Evolutionary conservation across 2,113 vertebrate species (phyloP).

Genomic region (Aphyosemion australe): DNA sequence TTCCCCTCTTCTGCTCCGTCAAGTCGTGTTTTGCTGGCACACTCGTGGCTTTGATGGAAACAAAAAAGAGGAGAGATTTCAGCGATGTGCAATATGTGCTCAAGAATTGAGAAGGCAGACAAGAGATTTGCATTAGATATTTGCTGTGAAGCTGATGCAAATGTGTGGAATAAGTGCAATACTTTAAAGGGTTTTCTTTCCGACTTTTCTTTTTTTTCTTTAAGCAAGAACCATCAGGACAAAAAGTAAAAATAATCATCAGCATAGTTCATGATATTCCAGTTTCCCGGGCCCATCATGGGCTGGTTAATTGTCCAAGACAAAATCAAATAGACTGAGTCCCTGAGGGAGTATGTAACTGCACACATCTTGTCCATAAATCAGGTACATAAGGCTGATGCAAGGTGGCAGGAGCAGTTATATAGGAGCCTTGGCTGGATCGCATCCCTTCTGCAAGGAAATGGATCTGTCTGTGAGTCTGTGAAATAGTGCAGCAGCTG

Average conservation of each 20-base stretch:
- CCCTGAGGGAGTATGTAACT: conserved; percentile 51
- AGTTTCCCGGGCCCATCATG: conserved; percentile 18
- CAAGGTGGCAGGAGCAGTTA: conserved; percentile 62
- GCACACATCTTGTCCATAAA: conserved; percentile 65
- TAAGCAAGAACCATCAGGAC: conserved; percentile 10
- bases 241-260: conserved; percentile 26
- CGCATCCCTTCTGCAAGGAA: conserved; percentile 58
- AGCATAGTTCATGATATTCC: conserved; percentile 48
- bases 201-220: neutral
- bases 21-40: conserved; percentile 28
- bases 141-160: conserved; percentile 33
- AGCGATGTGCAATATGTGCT: conserved; percentile 3
- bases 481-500: conserved; percentile 70
- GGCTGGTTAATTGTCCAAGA: conserved; percentile 67
- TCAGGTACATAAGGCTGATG: conserved; percentile 41
- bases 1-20: conserved; percentile 31
- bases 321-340: conserved; percentile 64
- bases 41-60: conserved; percentile 22
- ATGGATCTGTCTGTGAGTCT: conserved; percentile 62
- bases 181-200: conserved; percentile 1
- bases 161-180: conserved; percentile 34
- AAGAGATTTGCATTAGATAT: conserved; percentile 9
- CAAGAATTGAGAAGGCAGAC: conserved; percentile 8
- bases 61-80: neutral
- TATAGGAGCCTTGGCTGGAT: conserved; percentile 57